Evolutionary conservation across 2,797 vertebrate species (phyloP).

Genomic region (Gadopsis marmoratus): DNA sequence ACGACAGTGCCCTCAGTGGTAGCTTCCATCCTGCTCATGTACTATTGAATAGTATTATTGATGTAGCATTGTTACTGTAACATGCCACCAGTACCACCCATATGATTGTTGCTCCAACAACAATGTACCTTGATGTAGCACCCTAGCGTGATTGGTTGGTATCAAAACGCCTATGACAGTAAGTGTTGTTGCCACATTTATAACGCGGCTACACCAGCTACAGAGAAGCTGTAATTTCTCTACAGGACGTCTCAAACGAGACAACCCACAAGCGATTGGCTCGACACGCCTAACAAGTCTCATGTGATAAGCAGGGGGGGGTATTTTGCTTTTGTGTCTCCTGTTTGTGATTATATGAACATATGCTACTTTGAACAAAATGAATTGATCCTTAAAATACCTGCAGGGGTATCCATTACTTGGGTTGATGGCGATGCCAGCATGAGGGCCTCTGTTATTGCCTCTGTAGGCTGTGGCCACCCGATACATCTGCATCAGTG

Average conservation of each 20-base stretch:
- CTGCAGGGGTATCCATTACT: conserved; percentile 10
- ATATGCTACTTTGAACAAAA: conserved; percentile 10
- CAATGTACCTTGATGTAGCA: conserved; percentile 60
- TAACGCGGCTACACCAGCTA: conserved; percentile 31
- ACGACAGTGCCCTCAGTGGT: not conserved
- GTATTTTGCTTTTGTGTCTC: conserved; percentile 1
- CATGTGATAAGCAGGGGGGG: not conserved
- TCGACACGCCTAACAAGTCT: not conserved
- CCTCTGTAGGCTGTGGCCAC: conserved; percentile 24
- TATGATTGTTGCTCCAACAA: conserved; percentile 30
- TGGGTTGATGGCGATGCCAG: not conserved
- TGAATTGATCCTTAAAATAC: conserved; percentile 1
- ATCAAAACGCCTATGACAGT: conserved; percentile 11
- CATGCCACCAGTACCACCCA: conserved; percentile 17
- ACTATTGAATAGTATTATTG: not conserved
- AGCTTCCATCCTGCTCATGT: conserved; percentile 11
- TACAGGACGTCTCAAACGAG: conserved; percentile 6
- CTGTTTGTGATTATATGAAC: conserved; percentile 3
- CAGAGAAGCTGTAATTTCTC: conserved; percentile 11
- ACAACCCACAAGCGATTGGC: conserved; percentile 24
- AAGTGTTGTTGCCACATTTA: conserved; percentile 18
- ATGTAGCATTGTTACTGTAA: conserved; percentile 53
- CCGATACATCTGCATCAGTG: conserved; percentile 20
- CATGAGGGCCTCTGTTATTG: conserved; percentile 18
- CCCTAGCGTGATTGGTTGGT: conserved; percentile 19